A percentile compares a stretch with the other conserved stretches of the same genome.
Evolutionary conservation across 2,888 invertebrate species (phyloP).

Genomic region (Ectemnius cavifrons): DNA sequence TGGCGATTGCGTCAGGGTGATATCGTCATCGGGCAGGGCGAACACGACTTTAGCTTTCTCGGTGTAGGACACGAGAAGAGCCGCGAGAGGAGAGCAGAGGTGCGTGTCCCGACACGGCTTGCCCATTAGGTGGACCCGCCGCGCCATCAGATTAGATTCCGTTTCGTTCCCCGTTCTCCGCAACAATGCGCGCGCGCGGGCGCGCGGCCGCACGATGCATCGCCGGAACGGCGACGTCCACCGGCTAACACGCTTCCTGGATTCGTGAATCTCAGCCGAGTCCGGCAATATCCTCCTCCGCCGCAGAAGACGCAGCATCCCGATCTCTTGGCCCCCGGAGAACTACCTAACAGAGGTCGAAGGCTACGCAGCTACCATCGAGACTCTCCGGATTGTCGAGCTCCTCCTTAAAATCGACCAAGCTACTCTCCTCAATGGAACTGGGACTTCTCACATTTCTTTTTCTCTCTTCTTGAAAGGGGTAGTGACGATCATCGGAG

Average conservation of each 20-base stretch:
- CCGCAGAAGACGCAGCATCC: too few species aligned
- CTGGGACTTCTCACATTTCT: too few species aligned
- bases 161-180: slow-evolving; percentile 63
- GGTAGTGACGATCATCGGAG: not conserved
- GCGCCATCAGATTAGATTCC: slow-evolving; percentile 77
- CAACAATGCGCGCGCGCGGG: slow-evolving; percentile 34
- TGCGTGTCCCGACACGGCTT: slow-evolving; percentile 78
- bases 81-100: slow-evolving; percentile 65
- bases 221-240: slow-evolving; percentile 23
- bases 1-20: slow-evolving; percentile 63
- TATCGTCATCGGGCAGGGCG: slow-evolving; percentile 63
- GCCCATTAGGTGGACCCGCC: slow-evolving; percentile 77
- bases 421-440: too few species aligned
- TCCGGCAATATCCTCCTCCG: not conserved
- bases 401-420: too few species aligned
- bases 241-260: slow-evolving; percentile 61
- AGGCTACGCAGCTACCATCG: slow-evolving; percentile 1
- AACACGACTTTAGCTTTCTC: slow-evolving; percentile 73
- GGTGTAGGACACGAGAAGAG: slow-evolving; percentile 52
- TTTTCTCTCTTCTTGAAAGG: too few species aligned
- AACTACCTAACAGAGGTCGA: not conserved
- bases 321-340: too few species aligned
- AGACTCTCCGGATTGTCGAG: too few species aligned
- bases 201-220: slow-evolving; percentile 31
- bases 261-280: slow-evolving; percentile 55